Evolutionary conservation across 92 coral and sea anemone species (phyloP).

Genomic region (Zoanthus sansibaricus): DNA sequence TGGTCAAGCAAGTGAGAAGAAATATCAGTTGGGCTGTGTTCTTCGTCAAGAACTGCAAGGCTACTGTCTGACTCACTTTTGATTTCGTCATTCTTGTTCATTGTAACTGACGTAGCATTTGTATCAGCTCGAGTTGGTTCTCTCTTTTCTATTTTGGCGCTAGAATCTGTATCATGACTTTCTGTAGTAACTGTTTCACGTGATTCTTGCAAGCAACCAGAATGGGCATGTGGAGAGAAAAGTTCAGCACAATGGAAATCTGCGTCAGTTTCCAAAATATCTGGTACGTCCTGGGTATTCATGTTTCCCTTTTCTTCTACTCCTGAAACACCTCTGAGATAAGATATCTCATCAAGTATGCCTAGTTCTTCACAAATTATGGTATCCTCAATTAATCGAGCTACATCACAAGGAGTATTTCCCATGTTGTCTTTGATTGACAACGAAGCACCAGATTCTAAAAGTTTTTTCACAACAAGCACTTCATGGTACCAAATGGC

Average conservation of each 20-base stretch:
- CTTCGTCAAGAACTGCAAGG: slow-evolving; percentile 60
- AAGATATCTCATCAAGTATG: slow-evolving; percentile 54
- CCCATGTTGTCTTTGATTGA: slow-evolving; percentile 61
- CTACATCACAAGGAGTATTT: slow-evolving; percentile 62
- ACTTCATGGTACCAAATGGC: slow-evolving; percentile 66
- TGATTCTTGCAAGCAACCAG: slow-evolving; percentile 52
- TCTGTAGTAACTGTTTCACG: slow-evolving; percentile 48
- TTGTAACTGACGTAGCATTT: slow-evolving; percentile 49
- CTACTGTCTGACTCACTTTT: slow-evolving; percentile 52
- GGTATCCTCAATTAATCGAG: slow-evolving; percentile 62
- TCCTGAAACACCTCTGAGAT: slow-evolving; percentile 55
- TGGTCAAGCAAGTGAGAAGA: slow-evolving; percentile 53
- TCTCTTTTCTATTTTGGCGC: slow-evolving; percentile 44
- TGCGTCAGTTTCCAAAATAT: slow-evolving; percentile 30
- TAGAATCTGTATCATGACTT: slow-evolving; percentile 49
- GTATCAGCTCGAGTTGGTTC: slow-evolving; percentile 56
- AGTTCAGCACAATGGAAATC: slow-evolving; percentile 53
- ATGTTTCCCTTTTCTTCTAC: slow-evolving; percentile 51
- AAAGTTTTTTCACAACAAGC: slow-evolving; percentile 58
- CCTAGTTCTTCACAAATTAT: slow-evolving; percentile 58
- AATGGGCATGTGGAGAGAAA: slow-evolving; percentile 47
- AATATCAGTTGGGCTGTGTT: slow-evolving; percentile 58
- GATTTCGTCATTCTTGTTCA: slow-evolving; percentile 56
- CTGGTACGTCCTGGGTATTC: slow-evolving; percentile 45
- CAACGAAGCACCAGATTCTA: slow-evolving; percentile 55